Conservation (phyloP, 2,113 vertebrate species). For the Xenopus borealis region DNA sequence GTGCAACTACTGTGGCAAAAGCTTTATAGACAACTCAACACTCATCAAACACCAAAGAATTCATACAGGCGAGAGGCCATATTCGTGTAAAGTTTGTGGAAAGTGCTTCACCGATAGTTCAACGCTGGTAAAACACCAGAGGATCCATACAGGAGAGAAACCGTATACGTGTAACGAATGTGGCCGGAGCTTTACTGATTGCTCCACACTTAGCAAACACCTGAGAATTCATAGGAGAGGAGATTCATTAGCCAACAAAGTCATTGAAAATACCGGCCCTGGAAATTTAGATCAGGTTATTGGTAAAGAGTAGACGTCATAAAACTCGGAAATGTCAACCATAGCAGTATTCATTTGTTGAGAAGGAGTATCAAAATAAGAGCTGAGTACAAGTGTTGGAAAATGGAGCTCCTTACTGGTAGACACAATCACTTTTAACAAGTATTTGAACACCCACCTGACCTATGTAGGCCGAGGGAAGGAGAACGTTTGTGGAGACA, state of each 20-base stretch:
- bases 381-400: too few relatives aligned
- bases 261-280: background rate
- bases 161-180: slow-evolving; percentile 51
- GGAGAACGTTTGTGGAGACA: too few relatives aligned
- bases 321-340: background rate
- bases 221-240: slow-evolving; percentile 27
- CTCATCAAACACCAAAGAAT: slow-evolving; percentile 50
- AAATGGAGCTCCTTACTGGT: too few relatives aligned
- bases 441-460: too few relatives aligned
- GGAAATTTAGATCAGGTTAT: background rate
- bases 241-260: background rate
- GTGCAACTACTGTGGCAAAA: slow-evolving; percentile 47
- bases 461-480: too few relatives aligned
- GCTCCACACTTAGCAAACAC: slow-evolving; percentile 33
- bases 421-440: too few relatives aligned
- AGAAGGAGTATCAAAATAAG: too few relatives aligned
- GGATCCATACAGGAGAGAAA: slow-evolving; percentile 39
- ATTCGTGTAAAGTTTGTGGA: slow-evolving; percentile 23
- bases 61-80: slow-evolving; percentile 47
- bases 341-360: too few relatives aligned
- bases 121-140: slow-evolving; percentile 41
- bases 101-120: slow-evolving; percentile 39
- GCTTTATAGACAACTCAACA: slow-evolving; percentile 49
- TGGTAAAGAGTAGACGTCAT: background rate
- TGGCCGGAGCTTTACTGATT: slow-evolving; percentile 35